These are phyloP conservation scores for Erpetoichthys calabaricus DNA, from an alignment of 2,797 vertebrate species.

Conservation along the genomic window DNA sequence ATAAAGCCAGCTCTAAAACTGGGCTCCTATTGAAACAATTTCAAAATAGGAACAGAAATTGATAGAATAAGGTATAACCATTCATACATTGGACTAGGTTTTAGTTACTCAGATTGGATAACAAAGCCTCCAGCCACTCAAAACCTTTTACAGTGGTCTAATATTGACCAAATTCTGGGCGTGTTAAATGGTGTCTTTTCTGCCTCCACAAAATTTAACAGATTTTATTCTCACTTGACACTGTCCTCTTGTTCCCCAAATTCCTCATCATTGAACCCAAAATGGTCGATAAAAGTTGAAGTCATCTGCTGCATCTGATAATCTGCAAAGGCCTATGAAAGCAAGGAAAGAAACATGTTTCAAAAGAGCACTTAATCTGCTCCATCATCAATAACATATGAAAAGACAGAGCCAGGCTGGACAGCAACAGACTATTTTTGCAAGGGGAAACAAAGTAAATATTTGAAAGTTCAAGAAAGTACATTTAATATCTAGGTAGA, in stretches of 20 bases:
- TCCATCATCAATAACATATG: not conserved
- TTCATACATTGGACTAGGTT: too few relatives aligned
- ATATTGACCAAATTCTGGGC: not conserved
- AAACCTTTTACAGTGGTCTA: not conserved
- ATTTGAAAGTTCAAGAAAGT: too few relatives aligned
- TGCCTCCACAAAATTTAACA: not conserved
- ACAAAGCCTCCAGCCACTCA: too few relatives aligned
- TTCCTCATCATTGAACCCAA: conserved; percentile 46
- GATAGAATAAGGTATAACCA: too few relatives aligned
- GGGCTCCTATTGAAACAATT: too few relatives aligned
- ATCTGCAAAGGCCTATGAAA: conserved; percentile 39
- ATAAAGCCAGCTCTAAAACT: too few relatives aligned
- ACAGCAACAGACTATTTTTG: too few relatives aligned
- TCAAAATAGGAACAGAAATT: too few relatives aligned
- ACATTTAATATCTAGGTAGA: too few relatives aligned
- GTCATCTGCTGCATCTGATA: conserved; percentile 52
- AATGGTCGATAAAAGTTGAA: conserved; percentile 46
- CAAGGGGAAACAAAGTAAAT: too few relatives aligned
- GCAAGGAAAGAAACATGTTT: not conserved
- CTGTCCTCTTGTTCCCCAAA: conserved; percentile 48
- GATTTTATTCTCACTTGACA: conserved; percentile 38
- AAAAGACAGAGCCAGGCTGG: not conserved
- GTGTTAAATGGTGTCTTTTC: not conserved
- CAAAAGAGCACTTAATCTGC: too few relatives aligned
- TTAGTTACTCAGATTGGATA: too few relatives aligned